Base-by-base conservation (phyloP, 2,113 vertebrate species). In the Antechinus stuartii region DNA sequence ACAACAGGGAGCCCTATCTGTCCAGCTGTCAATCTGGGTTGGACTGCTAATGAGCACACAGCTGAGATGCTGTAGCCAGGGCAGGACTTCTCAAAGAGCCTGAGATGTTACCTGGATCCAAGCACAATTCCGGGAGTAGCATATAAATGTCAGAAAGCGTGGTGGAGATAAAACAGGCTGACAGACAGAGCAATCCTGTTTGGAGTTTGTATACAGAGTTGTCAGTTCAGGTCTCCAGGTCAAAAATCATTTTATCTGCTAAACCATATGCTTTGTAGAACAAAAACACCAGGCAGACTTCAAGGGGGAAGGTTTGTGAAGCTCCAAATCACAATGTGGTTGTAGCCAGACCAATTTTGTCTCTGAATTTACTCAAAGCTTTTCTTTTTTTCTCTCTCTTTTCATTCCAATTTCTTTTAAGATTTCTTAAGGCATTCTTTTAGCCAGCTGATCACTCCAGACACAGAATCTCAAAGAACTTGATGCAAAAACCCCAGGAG, bases 211-310 rank as follows among this genome's bases (percentile, higher is more conserved):
- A 97, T 98, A 97, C 97, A 96, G 89, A 98, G 98, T 98, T 98
- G 98, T 98, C 98, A 98, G 98, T 98, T 97, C 96, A 97, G 98
- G 98, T 98, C 98, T 98, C 95, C 94, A 97, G 98, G 98, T 98
- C 98, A 98, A 97, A 98, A 98, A 98, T 98, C 97, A 97, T 98
- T 98, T 98, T 98, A 98, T 98, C 98, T 98, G 97, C 96, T 98
- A 97, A 98, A 98, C 97, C 98, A 98, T 98, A 98, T 97, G 98
- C 97, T 98, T 98, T 98, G 98, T 93, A 97, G 98, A 98, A 98
- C 98, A 98, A 98, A 98, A 98, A 98, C 0, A 94, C 98, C 97
- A 95, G 97, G 98, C 97, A 25, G 95, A 98, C 98, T 98, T 98
- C 97, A 97, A 98, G 98, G 96, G 95, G 56, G 47, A 93, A 91